Conservation (phyloP, 2,797 vertebrate genomes). For the Gallirallus australis region DNA sequence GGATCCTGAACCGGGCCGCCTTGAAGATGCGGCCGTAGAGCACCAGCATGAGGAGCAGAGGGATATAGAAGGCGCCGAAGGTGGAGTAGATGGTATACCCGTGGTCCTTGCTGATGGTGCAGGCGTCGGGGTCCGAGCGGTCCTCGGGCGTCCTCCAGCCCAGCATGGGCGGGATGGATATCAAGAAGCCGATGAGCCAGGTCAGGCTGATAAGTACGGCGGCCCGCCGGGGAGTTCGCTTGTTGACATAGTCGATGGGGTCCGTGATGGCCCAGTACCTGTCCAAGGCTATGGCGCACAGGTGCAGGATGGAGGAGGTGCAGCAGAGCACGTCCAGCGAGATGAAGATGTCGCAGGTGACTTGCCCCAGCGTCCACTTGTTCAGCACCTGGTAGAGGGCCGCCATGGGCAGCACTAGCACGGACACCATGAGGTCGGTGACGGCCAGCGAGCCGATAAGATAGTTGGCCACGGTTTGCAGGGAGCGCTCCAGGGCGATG, state of each 20-base stretch:
- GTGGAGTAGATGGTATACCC: conserved; percentile 98
- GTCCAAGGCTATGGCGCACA: conserved; percentile 97
- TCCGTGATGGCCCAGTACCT: conserved; percentile 98
- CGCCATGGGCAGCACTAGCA: conserved; percentile 97
- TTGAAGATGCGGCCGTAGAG: conserved; percentile 95
- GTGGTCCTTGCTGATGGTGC: conserved; percentile 95
- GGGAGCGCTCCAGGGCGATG: conserved; percentile 93
- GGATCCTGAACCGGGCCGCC: conserved; percentile 94
- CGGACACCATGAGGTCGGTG: conserved; percentile 97
- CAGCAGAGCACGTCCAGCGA: conserved; percentile 96
- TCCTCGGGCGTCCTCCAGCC: conserved; percentile 96
- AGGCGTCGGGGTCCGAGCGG: conserved; percentile 91
- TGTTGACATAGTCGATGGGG: conserved; percentile 97
- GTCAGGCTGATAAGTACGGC: conserved; percentile 93
- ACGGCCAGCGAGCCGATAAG: conserved; percentile 96
- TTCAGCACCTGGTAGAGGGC: conserved; percentile 97
- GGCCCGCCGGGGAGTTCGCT: conserved; percentile 93
- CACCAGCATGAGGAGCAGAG: conserved; percentile 94
- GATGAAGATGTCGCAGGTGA: conserved; percentile 95
- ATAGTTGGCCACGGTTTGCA: conserved; percentile 98
- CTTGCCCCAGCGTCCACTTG: conserved; percentile 97
- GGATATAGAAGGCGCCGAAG: conserved; percentile 97
- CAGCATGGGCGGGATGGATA: conserved; percentile 98
- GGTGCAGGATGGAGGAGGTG: conserved; percentile 97
- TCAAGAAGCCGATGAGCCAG: conserved; percentile 95